A percentile compares a stretch with the other conserved stretches of the same genome.
Conservation (phyloP, 2,797 vertebrate species). For the Cephalopachus bancanus region DNA sequence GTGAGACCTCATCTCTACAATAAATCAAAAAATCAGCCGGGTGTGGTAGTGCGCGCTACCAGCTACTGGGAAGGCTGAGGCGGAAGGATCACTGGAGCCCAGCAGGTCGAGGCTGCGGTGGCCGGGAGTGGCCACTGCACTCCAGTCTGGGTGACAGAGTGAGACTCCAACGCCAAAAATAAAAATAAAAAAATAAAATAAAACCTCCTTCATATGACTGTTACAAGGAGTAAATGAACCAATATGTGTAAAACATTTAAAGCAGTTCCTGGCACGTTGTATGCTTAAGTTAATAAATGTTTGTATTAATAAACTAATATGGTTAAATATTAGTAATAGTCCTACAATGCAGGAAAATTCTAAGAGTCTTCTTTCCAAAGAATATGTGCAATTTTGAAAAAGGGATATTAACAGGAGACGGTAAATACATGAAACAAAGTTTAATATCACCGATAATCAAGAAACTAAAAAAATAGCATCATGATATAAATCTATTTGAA, state of each 20-base stretch:
- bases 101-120: no score
- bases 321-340: not conserved
- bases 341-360: not conserved
- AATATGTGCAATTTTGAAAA: not conserved
- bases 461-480: not conserved
- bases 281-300: slow-evolving; percentile 4
- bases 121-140: no score
- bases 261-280: not conserved
- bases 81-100: no score
- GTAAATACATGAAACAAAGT: not conserved
- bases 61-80: no score
- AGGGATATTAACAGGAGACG: not conserved
- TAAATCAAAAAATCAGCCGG: no score
- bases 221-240: not conserved
- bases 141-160: no score
- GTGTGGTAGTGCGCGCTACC: no score
- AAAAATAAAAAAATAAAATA: not conserved
- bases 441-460: slow-evolving; percentile 2
- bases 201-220: not conserved
- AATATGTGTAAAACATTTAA: not conserved
- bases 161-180: no score
- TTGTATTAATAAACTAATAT: not conserved
- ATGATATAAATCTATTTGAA: not conserved
- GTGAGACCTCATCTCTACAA: no score
- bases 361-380: slow-evolving; percentile 25